Percentiles rank a stretch among this genome's conserved stretches.
Conservation (phyloP, 2,113 vertebrate species). For the Thymallus thymallus region DNA sequence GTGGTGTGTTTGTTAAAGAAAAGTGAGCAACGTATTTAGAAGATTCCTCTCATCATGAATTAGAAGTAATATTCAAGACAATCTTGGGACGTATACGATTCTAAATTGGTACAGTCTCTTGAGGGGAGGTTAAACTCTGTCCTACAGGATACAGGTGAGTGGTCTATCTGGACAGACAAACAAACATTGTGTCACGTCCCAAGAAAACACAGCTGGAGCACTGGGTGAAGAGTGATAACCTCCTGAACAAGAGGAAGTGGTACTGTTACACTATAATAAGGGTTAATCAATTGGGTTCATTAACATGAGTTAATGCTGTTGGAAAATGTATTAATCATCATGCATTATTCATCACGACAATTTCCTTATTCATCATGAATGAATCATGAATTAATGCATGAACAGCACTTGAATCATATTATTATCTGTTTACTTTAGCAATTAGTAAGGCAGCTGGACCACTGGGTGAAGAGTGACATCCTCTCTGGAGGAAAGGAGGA, state of each 20-base stretch:
- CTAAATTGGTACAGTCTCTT: background rate
- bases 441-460: background rate
- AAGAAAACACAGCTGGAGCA: background rate
- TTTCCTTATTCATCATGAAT: background rate
- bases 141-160: background rate
- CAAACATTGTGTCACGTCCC: background rate
- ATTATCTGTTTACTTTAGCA: background rate
- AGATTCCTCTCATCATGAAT: background rate
- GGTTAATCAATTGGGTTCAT: background rate
- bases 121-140: background rate
- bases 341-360: background rate
- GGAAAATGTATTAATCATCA: background rate
- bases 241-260: background rate
- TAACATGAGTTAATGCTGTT: background rate
- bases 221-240: background rate
- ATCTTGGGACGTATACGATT: background rate
- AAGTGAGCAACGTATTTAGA: background rate
- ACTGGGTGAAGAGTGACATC: conserved; percentile 2
- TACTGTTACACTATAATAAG: background rate
- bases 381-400: background rate
- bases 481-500: background rate
- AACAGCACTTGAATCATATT: background rate
- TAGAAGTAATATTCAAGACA: background rate
- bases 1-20: background rate
- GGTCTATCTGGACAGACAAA: background rate